phyloP scores from a whole-genome alignment of 2,797 vertebrate genomes.

The Staurois parvus region DNA sequence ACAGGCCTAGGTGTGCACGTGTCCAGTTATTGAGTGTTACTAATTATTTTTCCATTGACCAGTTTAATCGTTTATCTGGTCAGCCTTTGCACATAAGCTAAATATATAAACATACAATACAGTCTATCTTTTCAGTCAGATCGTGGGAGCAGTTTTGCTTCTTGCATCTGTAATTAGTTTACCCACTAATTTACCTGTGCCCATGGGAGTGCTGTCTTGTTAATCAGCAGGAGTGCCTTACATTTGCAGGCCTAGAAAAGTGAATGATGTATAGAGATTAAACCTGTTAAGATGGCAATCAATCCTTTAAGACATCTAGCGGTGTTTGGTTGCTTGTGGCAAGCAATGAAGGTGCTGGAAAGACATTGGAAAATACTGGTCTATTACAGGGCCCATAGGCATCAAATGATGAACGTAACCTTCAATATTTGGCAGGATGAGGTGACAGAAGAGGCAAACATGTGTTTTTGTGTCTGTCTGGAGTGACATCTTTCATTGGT shows the following conservation, averaged over 20 bases:
- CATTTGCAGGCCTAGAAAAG: background rate
- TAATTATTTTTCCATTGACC: background rate
- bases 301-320: background rate
- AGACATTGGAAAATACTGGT: background rate
- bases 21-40: too few species aligned
- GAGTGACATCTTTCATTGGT: background rate
- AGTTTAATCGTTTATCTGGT: background rate
- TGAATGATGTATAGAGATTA: conserved; percentile 2
- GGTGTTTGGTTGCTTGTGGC: background rate
- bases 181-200: background rate
- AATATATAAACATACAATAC: background rate
- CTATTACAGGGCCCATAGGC: background rate
- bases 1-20: too few species aligned
- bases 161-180: background rate
- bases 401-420: background rate
- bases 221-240: background rate
- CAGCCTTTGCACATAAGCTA: background rate
- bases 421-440: too few species aligned
- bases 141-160: background rate
- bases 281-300: background rate
- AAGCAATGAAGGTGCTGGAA: background rate
- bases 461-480: background rate
- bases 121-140: background rate
- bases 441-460: too few species aligned
- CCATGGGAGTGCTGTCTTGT: background rate